Base-by-base conservation (phyloP, 2,113 vertebrate genomes). In the Nothobranchius kuhntae region DNA sequence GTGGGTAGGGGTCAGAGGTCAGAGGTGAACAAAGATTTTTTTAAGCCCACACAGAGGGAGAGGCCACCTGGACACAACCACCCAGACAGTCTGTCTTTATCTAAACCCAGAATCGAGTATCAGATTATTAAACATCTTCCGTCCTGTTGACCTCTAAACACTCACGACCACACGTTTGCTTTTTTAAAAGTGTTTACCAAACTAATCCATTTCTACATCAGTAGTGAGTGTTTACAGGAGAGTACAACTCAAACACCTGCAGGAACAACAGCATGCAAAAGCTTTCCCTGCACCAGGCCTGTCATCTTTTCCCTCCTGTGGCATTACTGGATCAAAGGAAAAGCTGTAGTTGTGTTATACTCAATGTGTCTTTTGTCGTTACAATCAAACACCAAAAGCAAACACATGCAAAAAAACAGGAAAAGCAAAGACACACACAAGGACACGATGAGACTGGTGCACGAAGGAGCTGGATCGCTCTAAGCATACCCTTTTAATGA, bases 221-320 rank as follows among this genome's bases (percentile, higher is more conserved):
- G n/a, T 44, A 8, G 5, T 8, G 44, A 69, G 54, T 54, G 48
- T 77, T 48, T 51, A 35, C 40, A 71, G 51, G 54, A 62, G 65
- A 73, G 52, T 73, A 65, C 81, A 69, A 77, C 64, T 46, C 62
- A 78, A 83, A 85, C 87, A 89, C 86, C 82, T 88, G 84, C 73
- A 75, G 80, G 71, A 91, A 84, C 86, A 88, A 91, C 83, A 84
- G 68, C 42, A 57, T 77, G 89, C 85, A 88, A 87, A 87, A 87
- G 84, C 87, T 83, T 86, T 85, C 79, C 58, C 78, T 83, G 78
- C 53, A 74, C 63, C 61, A 62, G 54, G 76, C 79, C 73, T 68
- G 71, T 80, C 80, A 82, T 76, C 70, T 78, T 50, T 80, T 52
- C 59, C 51, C 75, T 64, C 76, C 73, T 57, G 70, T 80, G 81